phyloP scores from a whole-genome alignment of 2,113 vertebrate species.

The Antennarius striatus region DNA sequence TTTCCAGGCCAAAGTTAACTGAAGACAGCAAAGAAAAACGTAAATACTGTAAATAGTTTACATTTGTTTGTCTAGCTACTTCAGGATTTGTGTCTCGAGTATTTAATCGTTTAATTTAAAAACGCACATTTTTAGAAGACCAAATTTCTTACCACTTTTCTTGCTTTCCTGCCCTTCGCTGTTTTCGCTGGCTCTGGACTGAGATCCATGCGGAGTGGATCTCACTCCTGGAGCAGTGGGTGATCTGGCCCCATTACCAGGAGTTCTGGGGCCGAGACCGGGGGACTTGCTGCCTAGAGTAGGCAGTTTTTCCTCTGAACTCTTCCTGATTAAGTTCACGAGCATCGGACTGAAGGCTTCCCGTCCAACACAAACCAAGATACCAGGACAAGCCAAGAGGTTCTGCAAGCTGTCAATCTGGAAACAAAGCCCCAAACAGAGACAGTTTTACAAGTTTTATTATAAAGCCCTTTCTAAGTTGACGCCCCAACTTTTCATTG shows the following conservation, averaged over 20 bases:
- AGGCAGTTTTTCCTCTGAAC: constrained; percentile 78
- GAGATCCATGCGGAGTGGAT: constrained; percentile 63
- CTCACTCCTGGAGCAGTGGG: constrained; percentile 56
- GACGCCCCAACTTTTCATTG: too few relatives aligned
- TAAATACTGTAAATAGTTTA: not conserved
- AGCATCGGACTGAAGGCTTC: constrained; percentile 83
- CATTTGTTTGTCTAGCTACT: too few relatives aligned
- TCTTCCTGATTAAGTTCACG: constrained; percentile 77
- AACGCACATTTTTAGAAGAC: not conserved
- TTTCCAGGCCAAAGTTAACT: constrained; percentile 88
- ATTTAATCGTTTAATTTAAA: not conserved
- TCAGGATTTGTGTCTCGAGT: too few relatives aligned
- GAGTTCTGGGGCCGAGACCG: constrained; percentile 54
- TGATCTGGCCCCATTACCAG: constrained; percentile 64
- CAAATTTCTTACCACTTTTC: not conserved
- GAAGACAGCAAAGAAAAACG: constrained; percentile 27
- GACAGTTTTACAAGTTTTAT: not conserved
- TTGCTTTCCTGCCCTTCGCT: constrained; percentile 77
- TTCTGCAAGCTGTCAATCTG: constrained; percentile 88
- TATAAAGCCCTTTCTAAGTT: too few relatives aligned
- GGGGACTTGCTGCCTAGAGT: constrained; percentile 71
- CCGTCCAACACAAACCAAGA: constrained; percentile 85
- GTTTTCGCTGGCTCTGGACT: constrained; percentile 69
- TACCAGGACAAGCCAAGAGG: constrained; percentile 80
- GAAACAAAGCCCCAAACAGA: constrained; percentile 15